Evolutionary conservation across 2,797 vertebrate genomes (phyloP), one percentile per base, ranked within the genome.

Genomic region (Schizothorax lantsangensis): DNA sequence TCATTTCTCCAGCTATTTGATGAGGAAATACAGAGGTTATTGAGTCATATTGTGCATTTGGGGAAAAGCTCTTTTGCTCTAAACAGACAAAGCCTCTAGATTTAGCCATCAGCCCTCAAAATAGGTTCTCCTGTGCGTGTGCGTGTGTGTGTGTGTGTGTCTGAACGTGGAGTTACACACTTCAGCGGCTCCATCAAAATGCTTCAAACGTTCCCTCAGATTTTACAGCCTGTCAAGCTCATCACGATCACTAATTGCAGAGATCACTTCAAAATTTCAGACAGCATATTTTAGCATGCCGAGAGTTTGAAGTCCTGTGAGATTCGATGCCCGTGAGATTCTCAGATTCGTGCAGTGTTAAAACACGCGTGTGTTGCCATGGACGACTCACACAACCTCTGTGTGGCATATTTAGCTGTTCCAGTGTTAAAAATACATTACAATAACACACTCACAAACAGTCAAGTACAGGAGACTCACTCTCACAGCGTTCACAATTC

Each of bases 401-500:
- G 54, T 84, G 83, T 82, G 47, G 82, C 86, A 88, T 69, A 73
- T 84, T 78, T 88, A 85, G 89, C 71, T 86, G 84, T 80, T 88
- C 43, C 80, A 36, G 11, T 66, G 54, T 64, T 75, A 84, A 84
- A 84, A 75, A 75, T 75, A 75, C 82, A 75, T 75, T 75, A 59
- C 33, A 73, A 83, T 33, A 83, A 81, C 79, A 54, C 74, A 88
- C 88, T 81, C 83, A 43, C 77, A 84, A 74, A 86, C 87, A 88
- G 40, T 36, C 30, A 36, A 79, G 81, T 40, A 80, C 83, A 75
- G 77, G 59, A 36, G 73, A 40, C 54, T 69, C 66, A 26, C 75
- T 83, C 87, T 69, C 73, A 71, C 73, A 59, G 17, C 77, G 26
- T 79, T 82, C 54, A 49, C 40, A 81, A 33, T 81, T 43, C 68